These are phyloP conservation scores for Monodelphis domestica DNA, from an alignment of 2,797 vertebrate genomes.

Conservation along the genomic window DNA sequence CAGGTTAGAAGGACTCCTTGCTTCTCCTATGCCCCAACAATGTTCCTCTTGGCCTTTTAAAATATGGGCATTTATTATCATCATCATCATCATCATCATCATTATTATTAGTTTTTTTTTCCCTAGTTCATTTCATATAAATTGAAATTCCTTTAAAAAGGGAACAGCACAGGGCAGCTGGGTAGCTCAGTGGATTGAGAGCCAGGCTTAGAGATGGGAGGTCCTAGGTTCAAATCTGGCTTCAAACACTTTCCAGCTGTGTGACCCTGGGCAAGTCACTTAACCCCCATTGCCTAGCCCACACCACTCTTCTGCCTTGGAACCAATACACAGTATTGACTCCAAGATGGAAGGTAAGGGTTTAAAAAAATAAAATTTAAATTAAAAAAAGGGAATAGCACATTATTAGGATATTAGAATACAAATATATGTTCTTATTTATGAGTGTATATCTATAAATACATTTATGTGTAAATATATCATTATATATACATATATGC, in stretches of 20 bases:
- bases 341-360: no score
- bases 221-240: no score
- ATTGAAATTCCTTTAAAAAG: constrained; percentile 78
- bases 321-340: no score
- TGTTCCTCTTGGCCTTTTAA: constrained; percentile 63
- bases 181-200: no score
- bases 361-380: no score
- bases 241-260: no score
- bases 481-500: constrained; percentile 2
- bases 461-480: background rate
- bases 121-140: constrained; percentile 73
- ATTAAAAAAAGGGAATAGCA: constrained; percentile 63
- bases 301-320: no score
- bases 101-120: constrained; percentile 50
- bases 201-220: no score
- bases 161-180: constrained; percentile 13
- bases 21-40: constrained; percentile 47
- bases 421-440: background rate
- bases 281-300: no score
- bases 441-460: no score
- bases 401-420: constrained; percentile 69
- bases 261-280: no score
- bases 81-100: constrained; percentile 66
- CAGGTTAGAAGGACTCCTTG: constrained; percentile 74
- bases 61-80: constrained; percentile 66